phyloP scores from a whole-genome alignment of 2,113 vertebrate genomes.

The Hydropotes inermis region DNA sequence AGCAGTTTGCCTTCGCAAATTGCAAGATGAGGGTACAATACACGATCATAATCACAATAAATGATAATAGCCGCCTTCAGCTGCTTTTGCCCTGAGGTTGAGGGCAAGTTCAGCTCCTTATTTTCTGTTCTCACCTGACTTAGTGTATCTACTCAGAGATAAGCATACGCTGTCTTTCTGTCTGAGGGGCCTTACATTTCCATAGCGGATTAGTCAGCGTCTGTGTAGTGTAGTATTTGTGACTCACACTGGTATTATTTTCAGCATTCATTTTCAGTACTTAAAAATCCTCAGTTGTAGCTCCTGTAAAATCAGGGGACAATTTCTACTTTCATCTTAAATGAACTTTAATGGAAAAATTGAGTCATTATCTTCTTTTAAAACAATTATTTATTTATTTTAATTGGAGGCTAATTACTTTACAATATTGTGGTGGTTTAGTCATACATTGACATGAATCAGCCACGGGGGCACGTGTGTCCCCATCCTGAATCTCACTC shows the following conservation, averaged over 20 bases:
- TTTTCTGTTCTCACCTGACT: neutral
- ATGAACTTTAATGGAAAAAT: neutral
- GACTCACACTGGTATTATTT: conserved; percentile 10
- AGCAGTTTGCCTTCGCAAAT: conserved; percentile 32
- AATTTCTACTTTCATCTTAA: neutral
- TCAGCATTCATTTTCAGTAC: neutral
- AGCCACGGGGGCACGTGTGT: neutral
- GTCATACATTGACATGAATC: neutral
- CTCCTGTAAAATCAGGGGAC: conserved; percentile 2
- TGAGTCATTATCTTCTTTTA: neutral
- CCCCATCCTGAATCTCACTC: neutral
- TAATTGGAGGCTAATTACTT: neutral
- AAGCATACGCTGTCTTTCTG: neutral
- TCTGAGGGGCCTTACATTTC: neutral
- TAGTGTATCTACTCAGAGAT: neutral
- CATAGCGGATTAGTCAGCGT: neutral
- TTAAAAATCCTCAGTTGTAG: neutral
- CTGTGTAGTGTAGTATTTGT: neutral
- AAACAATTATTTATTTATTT: neutral
- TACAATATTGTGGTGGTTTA: neutral
- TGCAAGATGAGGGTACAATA: neutral
- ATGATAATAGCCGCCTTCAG: neutral
- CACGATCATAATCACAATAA: neutral
- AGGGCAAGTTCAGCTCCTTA: neutral
- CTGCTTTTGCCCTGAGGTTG: conserved; percentile 1